A percentile compares a stretch with the other conserved stretches of the same genome.
These are phyloP conservation scores for Falco rusticolus DNA, from an alignment of 2,797 vertebrate species.

Conservation along the genomic window DNA sequence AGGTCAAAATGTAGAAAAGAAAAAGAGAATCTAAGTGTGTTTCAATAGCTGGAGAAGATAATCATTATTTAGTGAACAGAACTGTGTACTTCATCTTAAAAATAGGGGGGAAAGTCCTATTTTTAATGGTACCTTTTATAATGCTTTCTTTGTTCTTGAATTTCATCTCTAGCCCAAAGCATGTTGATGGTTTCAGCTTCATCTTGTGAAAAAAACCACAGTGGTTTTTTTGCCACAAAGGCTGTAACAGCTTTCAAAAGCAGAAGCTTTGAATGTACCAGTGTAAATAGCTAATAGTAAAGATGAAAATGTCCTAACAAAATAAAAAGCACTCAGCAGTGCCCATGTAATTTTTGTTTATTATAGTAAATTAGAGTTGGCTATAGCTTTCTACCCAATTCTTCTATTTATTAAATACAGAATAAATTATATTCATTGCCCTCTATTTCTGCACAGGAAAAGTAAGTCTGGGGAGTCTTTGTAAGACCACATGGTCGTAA, in stretches of 20 bases:
- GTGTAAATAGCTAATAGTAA: neutral
- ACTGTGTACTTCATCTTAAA: neutral
- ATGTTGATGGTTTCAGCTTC: neutral
- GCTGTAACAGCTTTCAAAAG: neutral
- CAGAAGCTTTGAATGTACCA: neutral
- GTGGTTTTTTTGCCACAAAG: neutral
- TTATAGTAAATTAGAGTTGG: neutral
- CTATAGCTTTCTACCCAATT: slow-evolving; percentile 49
- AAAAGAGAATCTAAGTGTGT: neutral
- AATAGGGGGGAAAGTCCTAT: neutral
- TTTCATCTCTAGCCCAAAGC: neutral
- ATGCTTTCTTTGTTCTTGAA: neutral
- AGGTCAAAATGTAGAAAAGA: neutral
- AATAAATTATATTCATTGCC: slow-evolving; percentile 30
- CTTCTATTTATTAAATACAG: slow-evolving; percentile 32
- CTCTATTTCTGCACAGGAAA: slow-evolving; percentile 37
- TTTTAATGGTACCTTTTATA: neutral
- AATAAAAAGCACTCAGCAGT: neutral
- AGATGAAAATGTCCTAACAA: neutral
- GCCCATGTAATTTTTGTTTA: neutral
- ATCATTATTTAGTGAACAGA: neutral
- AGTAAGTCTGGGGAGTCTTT: neutral
- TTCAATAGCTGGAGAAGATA: neutral
- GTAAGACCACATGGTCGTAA: neutral
- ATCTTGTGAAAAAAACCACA: neutral